A percentile compares a stretch with the other conserved stretches of the same genome.
These are phyloP conservation scores for Drosophila albomicans DNA, from an alignment of 1,140 invertebrate genomes.

Conservation along the genomic window DNA sequence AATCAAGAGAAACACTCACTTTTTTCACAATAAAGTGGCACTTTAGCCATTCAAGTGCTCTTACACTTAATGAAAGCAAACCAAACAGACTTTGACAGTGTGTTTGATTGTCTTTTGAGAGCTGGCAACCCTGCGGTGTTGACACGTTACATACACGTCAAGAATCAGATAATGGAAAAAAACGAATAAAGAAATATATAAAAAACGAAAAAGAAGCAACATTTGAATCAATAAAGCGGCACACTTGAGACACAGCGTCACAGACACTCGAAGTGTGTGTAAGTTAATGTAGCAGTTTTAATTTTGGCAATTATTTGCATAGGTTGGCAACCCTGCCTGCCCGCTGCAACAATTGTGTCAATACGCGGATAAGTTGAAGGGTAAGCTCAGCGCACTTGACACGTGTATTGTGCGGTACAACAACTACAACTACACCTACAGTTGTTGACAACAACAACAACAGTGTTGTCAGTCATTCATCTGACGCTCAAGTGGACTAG, in stretches of 20 bases:
- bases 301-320: constrained; percentile 11
- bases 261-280: background rate
- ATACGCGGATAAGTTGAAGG: background rate
- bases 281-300: background rate
- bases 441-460: too few relatives aligned
- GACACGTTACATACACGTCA: constrained; percentile 1
- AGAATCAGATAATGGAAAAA: background rate
- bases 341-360: constrained; percentile 1
- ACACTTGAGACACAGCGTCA: background rate
- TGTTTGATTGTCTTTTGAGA: background rate
- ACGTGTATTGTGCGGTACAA: constrained; percentile 8
- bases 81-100: background rate
- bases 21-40: background rate
- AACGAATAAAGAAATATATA: too few relatives aligned
- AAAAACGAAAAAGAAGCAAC: background rate
- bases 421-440: too few relatives aligned
- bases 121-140: constrained; percentile 10
- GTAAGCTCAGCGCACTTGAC: constrained; percentile 57
- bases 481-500: background rate
- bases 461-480: background rate
- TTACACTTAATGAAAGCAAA: too few relatives aligned
- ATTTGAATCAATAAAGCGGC: background rate
- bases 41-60: background rate
- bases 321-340: constrained; percentile 6
- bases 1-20: background rate